phyloP scores from a whole-genome alignment of 2,113 vertebrate genomes.

The Mungos mungo region DNA sequence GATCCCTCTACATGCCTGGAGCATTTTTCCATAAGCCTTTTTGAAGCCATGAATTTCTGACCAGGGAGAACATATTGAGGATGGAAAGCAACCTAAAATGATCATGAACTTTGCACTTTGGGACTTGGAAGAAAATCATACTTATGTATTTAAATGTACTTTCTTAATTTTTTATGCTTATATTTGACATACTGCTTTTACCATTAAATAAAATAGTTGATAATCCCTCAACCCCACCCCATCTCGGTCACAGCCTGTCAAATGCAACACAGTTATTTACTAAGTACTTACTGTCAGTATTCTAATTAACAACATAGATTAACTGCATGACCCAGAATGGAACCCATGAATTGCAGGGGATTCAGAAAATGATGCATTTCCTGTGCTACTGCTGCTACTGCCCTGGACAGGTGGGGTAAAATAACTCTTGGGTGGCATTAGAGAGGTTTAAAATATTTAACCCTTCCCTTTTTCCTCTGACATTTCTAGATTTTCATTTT shows the following conservation, averaged over 20 bases:
- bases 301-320: not conserved
- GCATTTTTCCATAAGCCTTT: not conserved
- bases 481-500: slow-evolving; percentile 17
- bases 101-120: not conserved
- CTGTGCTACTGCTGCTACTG: not conserved
- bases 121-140: not conserved
- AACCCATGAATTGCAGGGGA: not conserved
- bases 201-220: not conserved
- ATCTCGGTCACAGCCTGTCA: not conserved
- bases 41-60: not conserved
- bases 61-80: not conserved
- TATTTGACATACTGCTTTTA: not conserved
- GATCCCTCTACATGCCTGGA: not conserved
- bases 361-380: not conserved
- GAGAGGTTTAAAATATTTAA: not conserved
- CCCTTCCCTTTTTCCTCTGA: not conserved
- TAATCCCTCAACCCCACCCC: not conserved
- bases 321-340: not conserved
- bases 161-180: not conserved
- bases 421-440: not conserved
- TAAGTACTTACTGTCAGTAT: not conserved
- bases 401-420: not conserved
- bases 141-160: not conserved
- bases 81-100: not conserved
- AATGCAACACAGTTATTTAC: not conserved